Evolutionary conservation across 1,140 invertebrate species (phyloP).

Genomic region (Drosophila pandora): DNA sequence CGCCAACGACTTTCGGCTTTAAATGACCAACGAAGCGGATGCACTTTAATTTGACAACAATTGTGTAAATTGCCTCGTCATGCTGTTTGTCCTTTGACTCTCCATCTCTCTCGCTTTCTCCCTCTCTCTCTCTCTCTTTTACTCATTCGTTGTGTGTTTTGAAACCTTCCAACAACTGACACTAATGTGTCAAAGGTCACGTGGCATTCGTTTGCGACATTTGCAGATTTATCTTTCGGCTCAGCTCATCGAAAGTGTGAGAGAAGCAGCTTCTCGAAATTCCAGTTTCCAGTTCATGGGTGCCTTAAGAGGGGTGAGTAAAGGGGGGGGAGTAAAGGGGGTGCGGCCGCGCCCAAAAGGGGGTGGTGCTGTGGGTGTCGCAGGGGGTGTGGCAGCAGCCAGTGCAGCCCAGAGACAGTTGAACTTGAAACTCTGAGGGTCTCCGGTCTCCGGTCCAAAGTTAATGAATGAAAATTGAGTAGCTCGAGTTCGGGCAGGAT

Average conservation of each 20-base stretch:
- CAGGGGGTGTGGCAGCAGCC: conserved; percentile 22
- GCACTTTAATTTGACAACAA: conserved; percentile 83
- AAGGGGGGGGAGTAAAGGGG: neutral
- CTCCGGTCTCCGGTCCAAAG: neutral
- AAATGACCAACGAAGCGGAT: conserved; percentile 83
- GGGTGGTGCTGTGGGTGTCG: conserved; percentile 5
- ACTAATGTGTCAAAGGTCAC: conserved; percentile 83
- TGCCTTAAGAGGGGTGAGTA: neutral
- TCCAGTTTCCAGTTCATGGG: conserved; percentile 11
- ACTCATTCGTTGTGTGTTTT: conserved; percentile 10
- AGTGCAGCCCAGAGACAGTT: conserved; percentile 31
- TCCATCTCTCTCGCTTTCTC: conserved; percentile 14
- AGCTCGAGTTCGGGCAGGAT: conserved; percentile 10
- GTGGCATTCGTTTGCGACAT: conserved; percentile 80
- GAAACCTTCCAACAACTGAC: conserved; percentile 63
- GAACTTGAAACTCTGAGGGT: conserved; percentile 25
- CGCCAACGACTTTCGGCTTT: conserved; percentile 59
- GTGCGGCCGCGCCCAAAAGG: conserved; percentile 7
- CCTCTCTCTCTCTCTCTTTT: neutral
- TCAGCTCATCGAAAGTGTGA: conserved; percentile 53
- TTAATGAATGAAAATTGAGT: conserved; percentile 31
- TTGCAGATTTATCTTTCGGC: conserved; percentile 70
- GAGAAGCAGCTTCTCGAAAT: conserved; percentile 4
- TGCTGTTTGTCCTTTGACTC: conserved; percentile 74
- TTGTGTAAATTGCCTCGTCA: conserved; percentile 81